Evolutionary conservation across 2,797 vertebrate species (phyloP), one percentile per base, ranked within the genome.

Genomic region (Diplodus sargus): DNA sequence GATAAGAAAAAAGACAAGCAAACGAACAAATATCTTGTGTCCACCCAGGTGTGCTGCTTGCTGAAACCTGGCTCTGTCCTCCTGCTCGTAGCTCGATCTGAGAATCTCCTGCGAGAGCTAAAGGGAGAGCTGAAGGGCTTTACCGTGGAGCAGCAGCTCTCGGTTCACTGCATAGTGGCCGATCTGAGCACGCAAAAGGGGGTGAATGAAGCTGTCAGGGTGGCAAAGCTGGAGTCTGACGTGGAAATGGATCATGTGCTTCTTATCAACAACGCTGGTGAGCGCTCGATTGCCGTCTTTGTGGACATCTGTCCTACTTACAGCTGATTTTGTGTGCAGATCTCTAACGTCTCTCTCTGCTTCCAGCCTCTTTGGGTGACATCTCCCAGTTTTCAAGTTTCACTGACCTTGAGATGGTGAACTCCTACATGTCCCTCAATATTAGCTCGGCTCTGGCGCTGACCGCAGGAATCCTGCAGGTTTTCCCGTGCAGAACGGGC

Each of bases 221-320:
- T 87, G 0, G 67, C 91, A 4, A 89, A 54, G 78, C 85, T 91
- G 39, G 48, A 93, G 4, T 22, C 56, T n/a, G 82, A 81, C 47
- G 52, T 51, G 0, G 78, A 87, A 3, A 75, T 92, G 2, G 84
- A 91, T 59, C 94, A 92, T 6, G 75, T 97, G 30, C 89, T 97
- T 4, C 90, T 97, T 0, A 54, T 97, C 86, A 96, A 97, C 86
- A 97, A 97, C n/a, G 96, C 96, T 30, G 96, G 97, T 97, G 89
- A 92, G 84, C 66, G 15, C 58, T n/a, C 1, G 64, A 18, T 66
- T 3, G 22, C 1, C 5, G 20, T 14, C 25, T 48, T 30, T 45
- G 11, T 47, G 48, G 13, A 58, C 14, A 56, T 18, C 8, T 10
- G 8, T 39, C 34, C 34, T 39, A 39, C 34, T 39, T 10, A 39